Conservation (phyloP, 2,113 vertebrate species). For the Erpornis zantholeuca region DNA sequence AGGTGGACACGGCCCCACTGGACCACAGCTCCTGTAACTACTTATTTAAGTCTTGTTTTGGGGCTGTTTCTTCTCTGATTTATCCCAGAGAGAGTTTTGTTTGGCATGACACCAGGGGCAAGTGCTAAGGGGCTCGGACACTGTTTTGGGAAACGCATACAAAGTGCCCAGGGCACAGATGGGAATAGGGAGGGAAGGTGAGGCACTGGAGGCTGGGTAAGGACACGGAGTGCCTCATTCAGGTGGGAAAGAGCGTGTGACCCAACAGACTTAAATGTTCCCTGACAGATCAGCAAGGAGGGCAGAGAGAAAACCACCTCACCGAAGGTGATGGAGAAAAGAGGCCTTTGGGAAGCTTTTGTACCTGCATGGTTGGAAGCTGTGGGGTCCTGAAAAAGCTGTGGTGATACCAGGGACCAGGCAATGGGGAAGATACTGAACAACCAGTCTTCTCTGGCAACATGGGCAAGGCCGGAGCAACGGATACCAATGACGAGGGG, state of each 20-base stretch:
- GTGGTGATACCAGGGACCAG: background rate
- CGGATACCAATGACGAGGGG: rapidly evolving
- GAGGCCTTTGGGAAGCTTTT: background rate
- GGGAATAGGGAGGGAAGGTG: background rate
- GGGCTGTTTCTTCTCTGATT: background rate
- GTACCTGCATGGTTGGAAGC: background rate
- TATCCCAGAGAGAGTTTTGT: background rate
- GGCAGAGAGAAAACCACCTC: background rate
- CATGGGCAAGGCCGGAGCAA: rapidly evolving
- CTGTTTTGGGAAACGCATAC: background rate
- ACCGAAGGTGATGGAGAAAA: background rate
- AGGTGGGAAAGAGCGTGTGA: rapidly evolving
- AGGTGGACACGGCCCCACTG: rapidly evolving
- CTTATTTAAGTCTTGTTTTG: background rate
- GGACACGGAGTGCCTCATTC: background rate
- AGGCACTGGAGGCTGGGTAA: background rate
- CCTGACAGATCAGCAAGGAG: background rate
- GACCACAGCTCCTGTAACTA: background rate
- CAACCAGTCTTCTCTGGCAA: background rate
- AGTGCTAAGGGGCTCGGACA: background rate
- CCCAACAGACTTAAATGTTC: rapidly evolving
- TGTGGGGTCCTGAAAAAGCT: background rate
- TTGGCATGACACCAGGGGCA: background rate
- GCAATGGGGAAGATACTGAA: background rate
- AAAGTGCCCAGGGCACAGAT: background rate